Evolutionary conservation across 1,140 invertebrate genomes (phyloP).

Genomic region (Brachionus paranguensis): DNA sequence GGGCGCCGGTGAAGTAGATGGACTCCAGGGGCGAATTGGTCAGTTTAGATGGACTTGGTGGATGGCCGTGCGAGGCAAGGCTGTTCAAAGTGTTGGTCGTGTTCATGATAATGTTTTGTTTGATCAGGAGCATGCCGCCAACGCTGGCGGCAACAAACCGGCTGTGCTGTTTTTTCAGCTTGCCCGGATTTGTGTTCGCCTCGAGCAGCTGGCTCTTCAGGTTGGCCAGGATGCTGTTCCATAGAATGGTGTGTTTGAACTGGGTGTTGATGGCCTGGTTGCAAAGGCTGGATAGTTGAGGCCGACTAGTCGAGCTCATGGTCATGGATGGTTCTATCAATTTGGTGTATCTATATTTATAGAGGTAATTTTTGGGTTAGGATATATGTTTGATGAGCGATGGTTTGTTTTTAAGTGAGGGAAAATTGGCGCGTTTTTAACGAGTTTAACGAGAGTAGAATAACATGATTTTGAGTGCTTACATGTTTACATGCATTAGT

Average conservation of each 20-base stretch:
- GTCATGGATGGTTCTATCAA: neutral
- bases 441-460: neutral
- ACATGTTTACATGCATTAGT: neutral
- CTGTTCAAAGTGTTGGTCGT: slow-evolving; percentile 18
- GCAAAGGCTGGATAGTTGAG: neutral
- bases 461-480: neutral
- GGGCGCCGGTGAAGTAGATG: slow-evolving; percentile 24
- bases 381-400: neutral
- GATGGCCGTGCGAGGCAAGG: neutral
- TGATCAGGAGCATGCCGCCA: neutral
- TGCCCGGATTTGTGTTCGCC: neutral
- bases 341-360: neutral
- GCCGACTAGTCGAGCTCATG: slow-evolving; percentile 1
- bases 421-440: neutral
- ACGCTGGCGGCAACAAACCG: slow-evolving; percentile 5
- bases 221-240: slow-evolving; percentile 25
- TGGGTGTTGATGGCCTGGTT: neutral
- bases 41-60: neutral
- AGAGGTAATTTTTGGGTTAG: neutral
- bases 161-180: slow-evolving; percentile 31
- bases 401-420: neutral
- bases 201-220: neutral
- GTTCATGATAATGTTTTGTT: slow-evolving; percentile 30
- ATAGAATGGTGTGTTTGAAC: slow-evolving; percentile 25
- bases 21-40: neutral